phyloP scores from a whole-genome alignment of 2,797 vertebrate species.

The Hozukius guyotensis region DNA sequence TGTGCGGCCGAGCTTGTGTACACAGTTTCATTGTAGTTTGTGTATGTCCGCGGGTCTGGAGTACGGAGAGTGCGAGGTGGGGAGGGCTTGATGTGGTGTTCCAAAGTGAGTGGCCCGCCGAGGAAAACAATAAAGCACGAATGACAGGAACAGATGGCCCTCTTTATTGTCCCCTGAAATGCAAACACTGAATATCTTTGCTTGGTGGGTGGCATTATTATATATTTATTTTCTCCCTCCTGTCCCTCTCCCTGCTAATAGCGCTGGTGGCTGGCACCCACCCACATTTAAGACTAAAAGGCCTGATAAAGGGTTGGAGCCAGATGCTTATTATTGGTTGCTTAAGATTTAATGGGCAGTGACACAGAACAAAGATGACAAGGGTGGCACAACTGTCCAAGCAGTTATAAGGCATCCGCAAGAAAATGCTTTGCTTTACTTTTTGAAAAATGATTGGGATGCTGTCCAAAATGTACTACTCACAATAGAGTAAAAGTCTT shows the following conservation, averaged over 20 bases:
- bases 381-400: constrained; percentile 47
- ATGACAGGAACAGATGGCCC: constrained; percentile 86
- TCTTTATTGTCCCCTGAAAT: constrained; percentile 87
- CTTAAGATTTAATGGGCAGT: constrained; percentile 67
- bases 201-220: constrained; percentile 77
- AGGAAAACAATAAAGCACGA: constrained; percentile 83
- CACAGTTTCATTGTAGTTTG: constrained; percentile 36
- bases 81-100: constrained; percentile 66
- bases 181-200: constrained; percentile 85
- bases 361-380: constrained; percentile 56
- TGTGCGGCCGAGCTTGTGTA: constrained; percentile 9
- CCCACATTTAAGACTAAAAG: constrained; percentile 74
- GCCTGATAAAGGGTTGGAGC: constrained; percentile 55
- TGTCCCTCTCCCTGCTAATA: constrained; percentile 68
- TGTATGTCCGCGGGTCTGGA: constrained; percentile 27
- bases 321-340: constrained; percentile 68
- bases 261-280: constrained; percentile 62
- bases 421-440: background rate
- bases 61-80: constrained; percentile 33
- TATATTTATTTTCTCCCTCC: constrained; percentile 78
- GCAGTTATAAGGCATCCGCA: background rate
- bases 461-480: background rate
- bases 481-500: background rate
- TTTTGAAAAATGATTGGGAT: background rate
- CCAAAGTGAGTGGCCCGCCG: constrained; percentile 73